Evolutionary conservation across 2,888 invertebrate genomes (phyloP), one percentile per base, ranked within the genome.

Genomic region (Lingula anatina): DNA sequence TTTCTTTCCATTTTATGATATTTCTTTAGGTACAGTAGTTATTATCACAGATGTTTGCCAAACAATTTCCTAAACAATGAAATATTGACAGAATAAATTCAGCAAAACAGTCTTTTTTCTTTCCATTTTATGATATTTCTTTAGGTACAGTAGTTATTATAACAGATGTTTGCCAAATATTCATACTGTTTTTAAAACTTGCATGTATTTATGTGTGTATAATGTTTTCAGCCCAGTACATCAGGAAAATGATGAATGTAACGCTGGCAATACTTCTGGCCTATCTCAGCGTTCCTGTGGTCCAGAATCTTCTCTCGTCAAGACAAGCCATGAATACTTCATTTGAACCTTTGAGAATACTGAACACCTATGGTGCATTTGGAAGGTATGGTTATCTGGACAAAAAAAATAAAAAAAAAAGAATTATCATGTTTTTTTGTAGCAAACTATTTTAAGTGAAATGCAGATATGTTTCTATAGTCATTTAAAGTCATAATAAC

Each of bases 361-460:
- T 78, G 38, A 79, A 78, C 55, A 78, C 78, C 0, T 78, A 78
- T 58, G 78, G 78, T 12, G 78, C 78, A 12, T 79, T 78, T 64
- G 78, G 78, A 44, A 77, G 76, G 76, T 77, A 53, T 25, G 23
- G 3, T n/a, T n/a, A n/a, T n/a, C n/a, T n/a, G n/a, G n/a, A n/a
- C n/a, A 39, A 39, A 7, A 12, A 15, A n/a, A n/a, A n/a, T n/a
- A n/a, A n/a, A n/a, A n/a, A n/a, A n/a, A n/a, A n/a, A n/a, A n/a
- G n/a, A n/a, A n/a, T n/a, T n/a, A n/a, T n/a, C n/a, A n/a, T n/a
- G n/a, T n/a, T n/a, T n/a, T n/a, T n/a, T n/a, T n/a, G n/a, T n/a
- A n/a, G n/a, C n/a, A n/a, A n/a, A n/a, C n/a, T n/a, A n/a, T n/a
- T n/a, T n/a, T n/a, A n/a, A n/a, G n/a, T n/a, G n/a, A n/a, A n/a